Evolutionary conservation across 2,888 invertebrate genomes (phyloP).

Genomic region (Cantharis flavilabris): DNA sequence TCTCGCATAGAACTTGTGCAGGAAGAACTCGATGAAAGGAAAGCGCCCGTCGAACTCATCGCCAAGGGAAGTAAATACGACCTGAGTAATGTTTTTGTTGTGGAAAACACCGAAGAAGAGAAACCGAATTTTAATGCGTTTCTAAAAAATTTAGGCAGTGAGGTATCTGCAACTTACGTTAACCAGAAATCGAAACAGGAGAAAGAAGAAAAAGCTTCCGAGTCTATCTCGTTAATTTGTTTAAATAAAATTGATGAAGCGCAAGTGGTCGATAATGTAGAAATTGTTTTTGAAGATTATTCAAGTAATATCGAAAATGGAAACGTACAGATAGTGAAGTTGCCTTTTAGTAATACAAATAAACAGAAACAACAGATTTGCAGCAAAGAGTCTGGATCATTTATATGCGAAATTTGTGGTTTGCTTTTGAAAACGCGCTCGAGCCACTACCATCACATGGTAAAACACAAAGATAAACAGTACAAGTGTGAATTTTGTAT

Average conservation of each 20-base stretch:
- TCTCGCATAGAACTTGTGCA: not conserved
- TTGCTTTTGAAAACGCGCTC: slow-evolving; percentile 33
- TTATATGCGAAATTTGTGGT: slow-evolving; percentile 41
- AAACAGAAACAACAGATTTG: slow-evolving; percentile 17
- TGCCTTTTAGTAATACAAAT: not conserved
- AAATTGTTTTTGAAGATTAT: not conserved
- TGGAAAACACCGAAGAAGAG: slow-evolving; percentile 35
- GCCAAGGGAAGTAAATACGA: slow-evolving; percentile 37
- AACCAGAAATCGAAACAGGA: not conserved
- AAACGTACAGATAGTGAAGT: not conserved
- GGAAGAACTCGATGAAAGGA: not conserved
- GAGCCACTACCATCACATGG: slow-evolving; percentile 37
- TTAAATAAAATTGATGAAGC: not conserved
- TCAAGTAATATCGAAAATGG: not conserved
- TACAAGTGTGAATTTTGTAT: slow-evolving; percentile 67
- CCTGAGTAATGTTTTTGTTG: slow-evolving; percentile 39
- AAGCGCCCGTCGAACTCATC: slow-evolving; percentile 39
- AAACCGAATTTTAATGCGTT: slow-evolving; percentile 35
- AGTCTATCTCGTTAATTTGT: not conserved
- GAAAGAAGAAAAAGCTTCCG: not conserved
- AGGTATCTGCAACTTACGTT: slow-evolving; percentile 39
- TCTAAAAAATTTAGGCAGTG: slow-evolving; percentile 41
- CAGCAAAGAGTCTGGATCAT: slow-evolving; percentile 17
- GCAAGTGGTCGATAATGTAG: not conserved
- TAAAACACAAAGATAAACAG: slow-evolving; percentile 56